phyloP scores from a whole-genome alignment of 2,888 invertebrate genomes.

The Hypomecis punctinalis region DNA sequence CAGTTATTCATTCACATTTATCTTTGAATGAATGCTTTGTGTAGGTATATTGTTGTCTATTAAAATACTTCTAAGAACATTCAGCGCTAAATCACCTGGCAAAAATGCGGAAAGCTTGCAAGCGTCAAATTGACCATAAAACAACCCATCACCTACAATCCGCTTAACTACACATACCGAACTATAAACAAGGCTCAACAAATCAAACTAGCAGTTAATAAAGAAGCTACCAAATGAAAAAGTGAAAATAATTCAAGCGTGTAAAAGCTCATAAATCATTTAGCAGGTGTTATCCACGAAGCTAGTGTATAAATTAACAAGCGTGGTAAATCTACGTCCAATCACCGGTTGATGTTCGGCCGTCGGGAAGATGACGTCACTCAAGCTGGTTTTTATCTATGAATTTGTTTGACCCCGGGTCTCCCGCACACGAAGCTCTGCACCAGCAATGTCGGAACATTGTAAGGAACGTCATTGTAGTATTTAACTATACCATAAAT shows the following conservation, averaged over 20 bases:
- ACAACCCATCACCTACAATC: slow-evolving; percentile 10
- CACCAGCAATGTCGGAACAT: slow-evolving; percentile 7
- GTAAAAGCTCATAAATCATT: slow-evolving; percentile 61
- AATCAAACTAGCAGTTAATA: slow-evolving; percentile 24
- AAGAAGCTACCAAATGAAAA: slow-evolving; percentile 35
- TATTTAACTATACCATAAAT: not conserved
- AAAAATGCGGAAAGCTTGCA: not conserved
- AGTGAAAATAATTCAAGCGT: slow-evolving; percentile 53
- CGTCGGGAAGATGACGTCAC: slow-evolving; percentile 59
- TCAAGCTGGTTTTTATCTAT: slow-evolving; percentile 75
- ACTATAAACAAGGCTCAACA: slow-evolving; percentile 7
- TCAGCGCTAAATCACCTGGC: not conserved
- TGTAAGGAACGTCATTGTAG: not conserved
- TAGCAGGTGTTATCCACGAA: slow-evolving; percentile 56
- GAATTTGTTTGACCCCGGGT: slow-evolving; percentile 75
- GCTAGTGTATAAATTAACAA: slow-evolving; percentile 67
- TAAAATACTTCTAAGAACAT: not conserved
- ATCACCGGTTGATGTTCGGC: slow-evolving; percentile 56
- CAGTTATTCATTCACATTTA: not conserved
- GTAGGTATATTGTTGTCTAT: not conserved
- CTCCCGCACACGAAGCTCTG: slow-evolving; percentile 75
- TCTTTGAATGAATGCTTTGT: not conserved
- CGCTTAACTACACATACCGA: not conserved
- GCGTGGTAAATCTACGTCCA: slow-evolving; percentile 73
- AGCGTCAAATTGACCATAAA: slow-evolving; percentile 13